Evolutionary conservation across 2,113 vertebrate species (phyloP).

Genomic region (Periophthalmodon schlosseri): DNA sequence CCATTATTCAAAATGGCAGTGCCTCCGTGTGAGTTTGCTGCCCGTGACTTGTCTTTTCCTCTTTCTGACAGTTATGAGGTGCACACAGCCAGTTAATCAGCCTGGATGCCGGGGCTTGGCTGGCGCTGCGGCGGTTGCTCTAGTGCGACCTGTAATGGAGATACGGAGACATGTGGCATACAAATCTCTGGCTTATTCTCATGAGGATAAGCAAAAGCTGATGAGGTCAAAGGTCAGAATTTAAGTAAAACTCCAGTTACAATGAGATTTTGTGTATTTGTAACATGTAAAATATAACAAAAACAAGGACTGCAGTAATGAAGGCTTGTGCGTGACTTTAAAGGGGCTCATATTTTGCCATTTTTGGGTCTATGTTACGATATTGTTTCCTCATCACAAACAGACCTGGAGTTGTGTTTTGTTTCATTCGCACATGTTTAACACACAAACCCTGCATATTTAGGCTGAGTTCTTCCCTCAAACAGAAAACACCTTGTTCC

Average conservation of each 20-base stretch:
- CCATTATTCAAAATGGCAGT: conserved; percentile 64
- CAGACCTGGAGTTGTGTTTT: no score
- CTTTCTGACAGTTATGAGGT: conserved; percentile 57
- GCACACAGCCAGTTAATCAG: conserved; percentile 39
- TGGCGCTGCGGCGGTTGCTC: conserved; percentile 21
- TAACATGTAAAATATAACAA: no score
- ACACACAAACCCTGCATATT: no score
- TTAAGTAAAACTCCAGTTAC: conserved; percentile 15
- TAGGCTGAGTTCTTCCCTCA: no score
- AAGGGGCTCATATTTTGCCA: no score
- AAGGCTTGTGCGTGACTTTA: no score
- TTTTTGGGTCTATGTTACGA: no score
- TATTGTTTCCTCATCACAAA: no score
- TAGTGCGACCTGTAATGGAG: conserved; percentile 9
- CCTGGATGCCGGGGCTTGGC: conserved; percentile 12
- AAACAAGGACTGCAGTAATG: no score
- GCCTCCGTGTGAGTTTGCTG: conserved; percentile 35
- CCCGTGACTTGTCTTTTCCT: conserved; percentile 46
- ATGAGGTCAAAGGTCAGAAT: conserved; percentile 15
- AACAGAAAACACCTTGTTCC: no score
- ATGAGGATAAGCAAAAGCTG: conserved; percentile 6
- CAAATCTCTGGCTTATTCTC: conserved; percentile 32
- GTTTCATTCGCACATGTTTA: no score
- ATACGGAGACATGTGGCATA: conserved; percentile 32
- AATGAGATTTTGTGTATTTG: not conserved